A percentile compares a stretch with the other conserved stretches of the same genome.
phyloP scores from a whole-genome alignment of 2,113 vertebrate species.

The Fulica atra region DNA sequence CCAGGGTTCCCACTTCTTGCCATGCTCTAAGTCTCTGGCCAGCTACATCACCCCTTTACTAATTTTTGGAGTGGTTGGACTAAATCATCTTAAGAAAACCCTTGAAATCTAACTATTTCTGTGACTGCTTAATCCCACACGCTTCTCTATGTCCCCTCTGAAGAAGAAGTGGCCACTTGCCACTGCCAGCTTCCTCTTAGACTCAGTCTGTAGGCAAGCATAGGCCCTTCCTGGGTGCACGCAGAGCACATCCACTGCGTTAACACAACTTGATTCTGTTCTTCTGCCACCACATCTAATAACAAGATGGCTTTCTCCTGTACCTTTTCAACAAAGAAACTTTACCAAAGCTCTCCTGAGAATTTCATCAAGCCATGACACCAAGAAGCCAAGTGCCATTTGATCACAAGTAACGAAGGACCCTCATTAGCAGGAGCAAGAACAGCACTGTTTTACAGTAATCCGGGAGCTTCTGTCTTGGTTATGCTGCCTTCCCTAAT shows the following conservation, averaged over 20 bases:
- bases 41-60: background rate
- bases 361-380: background rate
- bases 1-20: background rate
- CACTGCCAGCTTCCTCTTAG: background rate
- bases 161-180: background rate
- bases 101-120: background rate
- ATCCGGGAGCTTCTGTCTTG: background rate
- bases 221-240: rapidly evolving
- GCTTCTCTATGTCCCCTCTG: background rate
- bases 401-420: background rate
- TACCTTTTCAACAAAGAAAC: background rate
- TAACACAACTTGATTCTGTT: background rate
- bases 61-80: background rate
- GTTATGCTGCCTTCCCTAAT: background rate
- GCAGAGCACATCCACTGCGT: background rate
- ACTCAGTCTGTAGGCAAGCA: background rate
- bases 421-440: background rate
- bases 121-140: background rate
- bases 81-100: background rate
- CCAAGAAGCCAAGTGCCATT: background rate
- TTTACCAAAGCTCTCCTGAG: background rate
- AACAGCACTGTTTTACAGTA: background rate
- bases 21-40: background rate
- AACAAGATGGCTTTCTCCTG: background rate
- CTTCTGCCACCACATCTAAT: background rate